Evolutionary conservation across 2,113 vertebrate species (phyloP), one percentile per base, ranked within the genome.

Genomic region (Emydocephalus ijimae): DNA sequence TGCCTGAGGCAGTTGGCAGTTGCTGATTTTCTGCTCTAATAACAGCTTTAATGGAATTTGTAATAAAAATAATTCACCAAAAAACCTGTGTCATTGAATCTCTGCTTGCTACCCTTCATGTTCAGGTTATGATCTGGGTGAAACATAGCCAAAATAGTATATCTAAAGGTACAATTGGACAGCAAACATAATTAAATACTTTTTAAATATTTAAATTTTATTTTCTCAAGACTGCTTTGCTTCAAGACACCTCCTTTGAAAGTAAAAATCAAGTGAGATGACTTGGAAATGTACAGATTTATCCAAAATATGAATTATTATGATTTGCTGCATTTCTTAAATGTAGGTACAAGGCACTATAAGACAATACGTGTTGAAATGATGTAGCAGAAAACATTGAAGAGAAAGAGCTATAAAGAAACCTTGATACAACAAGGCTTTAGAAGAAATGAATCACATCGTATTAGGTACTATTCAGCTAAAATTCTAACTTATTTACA

Each of bases 381-480:
- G 94, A 91, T 81, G 2, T n/a, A 56, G 86, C 52, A 85, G 91
- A 39, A 18, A 24, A 89, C 92, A 29, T 61, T 93, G 86, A 34
- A 94, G 94, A 43, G 69, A 89, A 93, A 29, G 86, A 59, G 95
- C 39, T 45, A 56, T 88, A 93, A 92, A 24, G 10, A 26, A 88
- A 10, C 48, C n/a, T 93, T 93, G 90, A 94, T 93, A 91, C 92
- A 90, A 91, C 92, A 90, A 90, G 0, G 0, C 92, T 90, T 85
- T 81, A 90, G 88, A 0, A 10, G 24, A 89, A 94, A 94, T 95
- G 93, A 96, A 94, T 95, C 94, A 96, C 93, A 59, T 74, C 95
- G 85, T 87, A 87, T 87, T 96, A 94, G 96, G 96, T 93, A 92
- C 81, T 92, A 0, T 0, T 93, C 90, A 95, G 88, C 26, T 93